Percentiles rank a stretch among this genome's conserved stretches.
These are phyloP conservation scores for Paralichthys olivaceus DNA, from an alignment of 2,113 vertebrate species.

Conservation along the genomic window DNA sequence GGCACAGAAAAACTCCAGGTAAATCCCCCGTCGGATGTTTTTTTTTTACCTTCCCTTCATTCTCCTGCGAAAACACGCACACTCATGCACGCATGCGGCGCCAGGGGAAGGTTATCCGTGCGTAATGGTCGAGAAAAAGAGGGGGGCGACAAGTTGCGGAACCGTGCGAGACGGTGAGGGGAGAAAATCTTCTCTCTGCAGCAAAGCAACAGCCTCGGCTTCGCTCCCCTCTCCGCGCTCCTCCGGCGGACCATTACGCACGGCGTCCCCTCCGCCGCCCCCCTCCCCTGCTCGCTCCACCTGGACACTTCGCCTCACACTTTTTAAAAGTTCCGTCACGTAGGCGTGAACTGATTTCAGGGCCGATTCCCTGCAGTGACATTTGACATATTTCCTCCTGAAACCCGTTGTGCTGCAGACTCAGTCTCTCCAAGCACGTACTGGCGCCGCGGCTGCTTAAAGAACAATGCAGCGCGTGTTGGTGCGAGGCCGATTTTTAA, in stretches of 20 bases:
- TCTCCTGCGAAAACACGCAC: constrained; percentile 15
- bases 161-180: constrained; percentile 23
- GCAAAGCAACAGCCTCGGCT: constrained; percentile 64
- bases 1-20: constrained; percentile 93
- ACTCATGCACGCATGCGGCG: constrained; percentile 8
- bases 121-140: constrained; percentile 25
- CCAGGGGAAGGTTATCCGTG: constrained; percentile 28
- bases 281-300: constrained; percentile 72
- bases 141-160: constrained; percentile 54
- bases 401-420: not conserved
- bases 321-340: constrained; percentile 85
- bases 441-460: not conserved
- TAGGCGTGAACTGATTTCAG: constrained; percentile 51
- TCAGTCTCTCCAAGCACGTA: not conserved
- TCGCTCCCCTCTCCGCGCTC: not conserved
- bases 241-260: constrained; percentile 45
- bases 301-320: constrained; percentile 87
- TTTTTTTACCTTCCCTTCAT: not conserved
- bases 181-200: constrained; percentile 52
- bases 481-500: not conserved
- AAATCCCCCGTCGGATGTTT: constrained; percentile 29
- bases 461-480: constrained; percentile 21
- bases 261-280: constrained; percentile 40
- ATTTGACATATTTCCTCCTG: constrained; percentile 18
- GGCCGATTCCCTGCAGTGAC: constrained; percentile 42